Base-by-base conservation (phyloP, 1,140 invertebrate species). In the Saccostrea glomerata region DNA sequence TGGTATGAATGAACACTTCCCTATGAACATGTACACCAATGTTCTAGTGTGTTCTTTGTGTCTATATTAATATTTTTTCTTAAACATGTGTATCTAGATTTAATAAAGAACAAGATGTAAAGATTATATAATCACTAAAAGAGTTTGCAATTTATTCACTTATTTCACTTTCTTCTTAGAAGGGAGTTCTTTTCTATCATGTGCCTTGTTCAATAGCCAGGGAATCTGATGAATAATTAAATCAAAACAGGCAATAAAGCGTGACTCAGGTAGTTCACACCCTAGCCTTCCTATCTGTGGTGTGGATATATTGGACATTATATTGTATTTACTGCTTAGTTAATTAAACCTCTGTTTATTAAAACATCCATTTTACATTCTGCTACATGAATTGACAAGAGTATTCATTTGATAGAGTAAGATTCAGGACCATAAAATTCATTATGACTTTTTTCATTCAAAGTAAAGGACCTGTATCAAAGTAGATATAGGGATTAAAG, bases 201-300 rank as follows among this genome's bases (percentile, higher is more conserved):
- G 47, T 47, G 47, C 15, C 1, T 60, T 11, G 13, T 25, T 77
- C 25, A 25, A 36, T 77, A 77, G n/a, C 25, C 30, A 36, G 70
- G 70, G 15, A 77, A 77, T 77, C 70, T 77, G 15, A 77, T 77
- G 23, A 77, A 77, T 77, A 77, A 77, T 77, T 77, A 77, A 77
- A 77, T 77, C 70, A 77, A 17, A 77, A 77, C 70, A 30, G 25
- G 25, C 70, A 77, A 77, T 77, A 77, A 77, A 15, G 25, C 1
- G 15, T 77, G 70, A 77, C 70, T 77, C 70, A 73, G 70, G 5
- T 77, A 36, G 25, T 77, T 77, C 17, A 30, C 70, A 77, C 23
- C 70, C 70, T 36, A 23, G 25, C 70, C 25, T 25, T 36, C n/a
- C n/a, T 77, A 5, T 73, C 30, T 73, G 70, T 73, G 70, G 23